Conservation (phyloP, 2,888 invertebrate species). For the Mythimna ferrago region DNA sequence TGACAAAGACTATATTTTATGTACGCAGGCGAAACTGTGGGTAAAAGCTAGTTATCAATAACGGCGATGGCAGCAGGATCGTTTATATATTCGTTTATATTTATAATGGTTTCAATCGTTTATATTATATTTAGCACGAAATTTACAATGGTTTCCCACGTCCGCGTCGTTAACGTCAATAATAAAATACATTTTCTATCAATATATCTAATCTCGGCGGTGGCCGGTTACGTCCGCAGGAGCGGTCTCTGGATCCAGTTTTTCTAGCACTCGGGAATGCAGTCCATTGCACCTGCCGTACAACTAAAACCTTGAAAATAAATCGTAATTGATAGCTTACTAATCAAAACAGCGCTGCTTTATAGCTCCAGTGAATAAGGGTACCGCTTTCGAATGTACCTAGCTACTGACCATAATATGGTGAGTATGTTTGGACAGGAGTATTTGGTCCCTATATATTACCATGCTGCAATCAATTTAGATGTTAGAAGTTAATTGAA, state of each 20-base stretch:
- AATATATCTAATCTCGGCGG: constrained; percentile 80
- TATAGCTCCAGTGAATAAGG: constrained; percentile 54
- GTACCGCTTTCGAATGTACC: constrained; percentile 54
- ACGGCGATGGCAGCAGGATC: constrained; percentile 13
- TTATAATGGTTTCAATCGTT: no score
- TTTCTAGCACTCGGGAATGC: constrained; percentile 87
- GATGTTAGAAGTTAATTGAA: constrained; percentile 20
- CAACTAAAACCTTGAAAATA: constrained; percentile 70
- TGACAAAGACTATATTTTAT: no score
- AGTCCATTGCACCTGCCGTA: constrained; percentile 85
- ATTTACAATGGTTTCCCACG: constrained; percentile 70
- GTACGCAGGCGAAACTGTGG: no score
- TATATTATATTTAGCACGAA: no score
- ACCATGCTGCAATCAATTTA: constrained; percentile 19
- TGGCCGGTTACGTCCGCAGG: constrained; percentile 68
- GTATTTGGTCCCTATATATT: constrained; percentile 4
- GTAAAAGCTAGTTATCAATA: not conserved
- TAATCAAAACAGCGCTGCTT: constrained; percentile 64
- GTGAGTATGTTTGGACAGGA: constrained; percentile 17
- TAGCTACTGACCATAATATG: constrained; percentile 31
- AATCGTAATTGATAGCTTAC: constrained; percentile 73
- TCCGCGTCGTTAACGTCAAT: constrained; percentile 70
- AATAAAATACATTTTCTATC: constrained; percentile 78
- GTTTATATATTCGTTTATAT: not conserved
- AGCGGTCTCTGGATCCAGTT: constrained; percentile 83